Evolutionary conservation across 2,888 invertebrate genomes (phyloP), one percentile per base, ranked within the genome.

Genomic region (Cerceris ruficornis): DNA sequence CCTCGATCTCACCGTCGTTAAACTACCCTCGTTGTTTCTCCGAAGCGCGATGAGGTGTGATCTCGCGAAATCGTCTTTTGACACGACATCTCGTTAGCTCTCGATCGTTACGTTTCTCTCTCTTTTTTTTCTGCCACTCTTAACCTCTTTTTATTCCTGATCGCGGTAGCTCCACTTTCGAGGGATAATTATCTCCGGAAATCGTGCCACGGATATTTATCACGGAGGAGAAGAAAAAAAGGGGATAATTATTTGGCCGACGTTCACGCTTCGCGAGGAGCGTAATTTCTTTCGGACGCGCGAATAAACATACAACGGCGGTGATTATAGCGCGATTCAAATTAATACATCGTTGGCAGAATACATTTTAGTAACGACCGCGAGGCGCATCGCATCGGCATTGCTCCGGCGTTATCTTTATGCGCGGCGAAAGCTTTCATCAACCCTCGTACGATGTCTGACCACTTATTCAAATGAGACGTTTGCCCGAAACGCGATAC

Each of bases 401-500:
- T 7, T n/a, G 54, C 54, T 13, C 7, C 54, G 14, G 14, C 67
- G 74, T 77, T 82, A 77, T 84, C 82, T 81, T 84, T 75, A 81
- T 67, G 60, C 71, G 55, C 49, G 61, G 7, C 69, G 69, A 55
- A 55, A 74, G 72, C 77, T 81, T 71, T 83, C 76, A 78, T 85
- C 81, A 65, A 72, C 69, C 70, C 75, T 75, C 78, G 62, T 67
- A 73, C 72, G 59, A 74, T 69, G 50, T 15, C 42, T 50, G 73
- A 68, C 73, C 76, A 78, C 76, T 86, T 85, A 85, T 85, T 83
- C 82, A 80, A 78, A 85, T 77, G 79, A 75, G 81, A 80, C 69
- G 72, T 78, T 85, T 46, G 60, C 69, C 60, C 69, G 62, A 39
- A 67, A 70, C 61, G 70, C 79, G 70, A 80, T 68, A 70, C 28